Percentiles rank a stretch among this genome's conserved stretches.
Conservation (phyloP, 2,888 invertebrate species). For the Idaea aversata region DNA sequence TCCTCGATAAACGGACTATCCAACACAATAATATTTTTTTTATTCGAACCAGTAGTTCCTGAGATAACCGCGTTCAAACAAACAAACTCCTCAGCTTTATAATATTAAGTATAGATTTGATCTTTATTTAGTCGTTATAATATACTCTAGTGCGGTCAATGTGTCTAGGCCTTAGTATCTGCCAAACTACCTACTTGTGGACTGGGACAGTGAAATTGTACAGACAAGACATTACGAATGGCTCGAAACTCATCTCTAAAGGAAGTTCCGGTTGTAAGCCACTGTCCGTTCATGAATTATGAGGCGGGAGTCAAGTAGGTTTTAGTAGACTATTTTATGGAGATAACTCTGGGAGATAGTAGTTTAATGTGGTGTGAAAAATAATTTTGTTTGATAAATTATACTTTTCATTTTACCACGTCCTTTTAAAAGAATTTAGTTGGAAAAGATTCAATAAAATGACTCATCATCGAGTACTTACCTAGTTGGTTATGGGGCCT, state of each 20-base stretch:
- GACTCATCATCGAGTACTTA: too few species aligned
- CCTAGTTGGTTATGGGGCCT: too few species aligned
- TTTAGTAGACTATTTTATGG: not conserved
- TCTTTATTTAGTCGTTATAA: not conserved
- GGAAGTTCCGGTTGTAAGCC: constrained; percentile 7
- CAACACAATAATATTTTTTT: too few species aligned
- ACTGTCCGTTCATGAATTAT: constrained; percentile 1
- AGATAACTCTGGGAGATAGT: not conserved
- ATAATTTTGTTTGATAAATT: not conserved
- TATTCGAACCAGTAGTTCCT: too few species aligned
- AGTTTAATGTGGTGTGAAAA: not conserved
- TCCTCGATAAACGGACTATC: too few species aligned
- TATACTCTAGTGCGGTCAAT: not conserved
- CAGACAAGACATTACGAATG: constrained; percentile 13
- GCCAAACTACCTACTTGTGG: constrained; percentile 3
- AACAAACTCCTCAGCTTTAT: too few species aligned
- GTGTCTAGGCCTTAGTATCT: constrained; percentile 6
- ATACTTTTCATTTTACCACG: not conserved
- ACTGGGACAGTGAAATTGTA: constrained; percentile 15
- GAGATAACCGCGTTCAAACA: too few species aligned
- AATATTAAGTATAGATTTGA: too few species aligned
- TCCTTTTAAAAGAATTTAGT: too few species aligned
- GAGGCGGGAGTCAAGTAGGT: not conserved
- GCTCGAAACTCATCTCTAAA: constrained; percentile 6
- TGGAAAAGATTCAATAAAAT: too few species aligned